Percentiles rank a stretch among this genome's conserved stretches.
These are phyloP conservation scores for Xiphophorus hellerii DNA, from an alignment of 2,113 vertebrate species.

Conservation along the genomic window DNA sequence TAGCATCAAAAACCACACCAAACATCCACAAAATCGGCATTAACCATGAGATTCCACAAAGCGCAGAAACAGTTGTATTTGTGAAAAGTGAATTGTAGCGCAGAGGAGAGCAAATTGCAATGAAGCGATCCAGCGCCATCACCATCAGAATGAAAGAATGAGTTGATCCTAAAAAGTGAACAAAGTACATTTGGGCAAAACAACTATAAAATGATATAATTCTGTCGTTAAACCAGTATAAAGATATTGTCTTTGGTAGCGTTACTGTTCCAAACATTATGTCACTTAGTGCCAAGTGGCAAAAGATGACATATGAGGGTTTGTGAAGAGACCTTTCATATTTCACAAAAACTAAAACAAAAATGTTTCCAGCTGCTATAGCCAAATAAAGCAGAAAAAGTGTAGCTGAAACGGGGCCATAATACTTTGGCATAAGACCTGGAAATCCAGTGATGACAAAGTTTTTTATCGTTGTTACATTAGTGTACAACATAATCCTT, in stretches of 20 bases:
- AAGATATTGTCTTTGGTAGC: slow-evolving; percentile 58
- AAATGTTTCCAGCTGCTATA: slow-evolving; percentile 58
- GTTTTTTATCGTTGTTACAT: slow-evolving; percentile 35
- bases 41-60: slow-evolving; percentile 62
- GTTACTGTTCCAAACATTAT: slow-evolving; percentile 60
- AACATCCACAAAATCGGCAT: slow-evolving; percentile 33
- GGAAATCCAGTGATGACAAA: slow-evolving; percentile 63
- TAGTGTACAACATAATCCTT: slow-evolving; percentile 17
- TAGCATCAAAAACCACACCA: slow-evolving; percentile 14
- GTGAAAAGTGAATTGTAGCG: slow-evolving; percentile 60
- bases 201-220: slow-evolving; percentile 57
- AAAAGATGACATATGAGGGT: slow-evolving; percentile 69
- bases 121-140: slow-evolving; percentile 72
- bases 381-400: slow-evolving; percentile 54
- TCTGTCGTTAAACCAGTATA: slow-evolving; percentile 56
- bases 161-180: slow-evolving; percentile 53
- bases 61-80: slow-evolving; percentile 37
- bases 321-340: slow-evolving; percentile 62
- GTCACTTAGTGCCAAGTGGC: slow-evolving; percentile 67
- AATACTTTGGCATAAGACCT: slow-evolving; percentile 49
- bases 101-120: slow-evolving; percentile 62
- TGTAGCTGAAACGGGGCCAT: slow-evolving; percentile 29
- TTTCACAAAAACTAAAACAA: slow-evolving; percentile 56
- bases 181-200: slow-evolving; percentile 71
- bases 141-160: slow-evolving; percentile 69